Percentiles rank a stretch among this genome's conserved stretches.
These are phyloP conservation scores for Mus caroli DNA, from an alignment of 2,797 vertebrate genomes.

Conservation along the genomic window DNA sequence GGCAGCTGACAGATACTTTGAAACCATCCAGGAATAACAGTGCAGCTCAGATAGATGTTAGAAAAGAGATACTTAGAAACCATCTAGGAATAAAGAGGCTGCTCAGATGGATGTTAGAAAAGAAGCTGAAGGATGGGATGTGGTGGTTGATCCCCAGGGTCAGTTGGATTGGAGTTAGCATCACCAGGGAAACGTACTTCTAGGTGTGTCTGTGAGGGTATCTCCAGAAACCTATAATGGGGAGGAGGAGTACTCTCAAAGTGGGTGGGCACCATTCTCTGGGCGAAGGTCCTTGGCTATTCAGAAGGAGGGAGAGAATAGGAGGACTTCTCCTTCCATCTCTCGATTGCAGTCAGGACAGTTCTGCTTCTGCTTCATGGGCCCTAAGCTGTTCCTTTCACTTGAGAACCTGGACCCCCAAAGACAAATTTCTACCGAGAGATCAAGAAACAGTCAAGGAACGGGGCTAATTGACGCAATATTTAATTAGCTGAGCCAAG, in stretches of 20 bases:
- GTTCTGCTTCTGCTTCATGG: background rate
- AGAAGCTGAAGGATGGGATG: background rate
- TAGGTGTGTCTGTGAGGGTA: background rate
- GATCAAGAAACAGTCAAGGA: conserved; percentile 36
- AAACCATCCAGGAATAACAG: background rate
- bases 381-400: background rate
- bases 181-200: background rate
- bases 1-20: background rate
- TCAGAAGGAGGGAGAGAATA: background rate
- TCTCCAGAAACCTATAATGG: background rate
- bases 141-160: background rate
- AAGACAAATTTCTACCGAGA: conserved; percentile 40
- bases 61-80: background rate
- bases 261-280: background rate
- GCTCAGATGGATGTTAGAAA: background rate
- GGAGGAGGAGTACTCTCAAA: background rate
- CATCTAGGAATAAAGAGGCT: background rate
- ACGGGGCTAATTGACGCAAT: background rate
- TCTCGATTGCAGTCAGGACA: background rate
- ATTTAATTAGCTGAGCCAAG: conserved; percentile 23
- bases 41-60: background rate
- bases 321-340: background rate
- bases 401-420: background rate
- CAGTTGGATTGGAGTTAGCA: background rate
- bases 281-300: background rate